Conservation (phyloP, 2,113 vertebrate genomes). For the Grallaria varia region DNA sequence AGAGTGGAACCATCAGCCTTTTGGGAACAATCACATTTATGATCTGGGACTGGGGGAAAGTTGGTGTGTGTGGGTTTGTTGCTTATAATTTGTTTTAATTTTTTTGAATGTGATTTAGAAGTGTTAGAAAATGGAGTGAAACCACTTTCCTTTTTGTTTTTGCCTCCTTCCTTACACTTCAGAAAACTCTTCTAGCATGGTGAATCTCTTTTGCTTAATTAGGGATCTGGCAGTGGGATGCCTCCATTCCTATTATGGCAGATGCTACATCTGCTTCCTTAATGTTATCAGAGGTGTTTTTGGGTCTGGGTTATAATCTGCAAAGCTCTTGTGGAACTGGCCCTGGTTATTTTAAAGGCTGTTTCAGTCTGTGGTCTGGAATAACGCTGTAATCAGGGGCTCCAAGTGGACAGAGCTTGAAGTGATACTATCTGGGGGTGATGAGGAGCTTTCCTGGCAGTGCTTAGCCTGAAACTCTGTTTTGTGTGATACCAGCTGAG, state of each 20-base stretch:
- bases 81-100: background rate
- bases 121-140: background rate
- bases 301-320: background rate
- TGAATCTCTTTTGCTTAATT: background rate
- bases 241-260: background rate
- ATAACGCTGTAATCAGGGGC: background rate
- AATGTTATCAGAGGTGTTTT: background rate
- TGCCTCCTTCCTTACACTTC: background rate
- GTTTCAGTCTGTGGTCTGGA: background rate
- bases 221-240: background rate
- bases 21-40: background rate
- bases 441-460: background rate
- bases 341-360: background rate
- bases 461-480: background rate
- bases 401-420: background rate
- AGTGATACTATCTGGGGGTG: background rate
- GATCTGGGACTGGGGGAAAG: background rate
- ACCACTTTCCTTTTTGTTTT: background rate
- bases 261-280: constrained; percentile 4
- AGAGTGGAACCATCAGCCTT: background rate
- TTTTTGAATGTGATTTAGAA: background rate
- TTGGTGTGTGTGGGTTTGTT: background rate
- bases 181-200: background rate
- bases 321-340: background rate
- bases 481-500: background rate